A percentile compares a stretch with the other conserved stretches of the same genome.
phyloP scores from a whole-genome alignment of 2,888 invertebrate genomes.

The Syrista parreyssii region DNA sequence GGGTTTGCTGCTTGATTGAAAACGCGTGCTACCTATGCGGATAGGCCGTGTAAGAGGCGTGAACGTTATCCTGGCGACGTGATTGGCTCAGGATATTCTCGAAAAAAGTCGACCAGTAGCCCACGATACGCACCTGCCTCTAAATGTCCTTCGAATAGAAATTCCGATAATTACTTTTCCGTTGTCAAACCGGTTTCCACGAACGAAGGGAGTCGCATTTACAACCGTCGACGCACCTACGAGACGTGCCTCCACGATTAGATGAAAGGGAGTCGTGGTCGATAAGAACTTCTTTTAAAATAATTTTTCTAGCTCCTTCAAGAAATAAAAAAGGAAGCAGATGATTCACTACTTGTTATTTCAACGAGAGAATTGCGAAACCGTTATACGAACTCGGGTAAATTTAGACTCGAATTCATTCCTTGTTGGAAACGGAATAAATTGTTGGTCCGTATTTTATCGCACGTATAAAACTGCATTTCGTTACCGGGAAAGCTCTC shows the following conservation, averaged over 20 bases:
- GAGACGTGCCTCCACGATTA: neutral
- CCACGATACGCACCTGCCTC: neutral
- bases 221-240: neutral
- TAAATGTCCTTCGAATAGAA: neutral
- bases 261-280: neutral
- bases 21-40: neutral
- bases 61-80: neutral
- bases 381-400: neutral
- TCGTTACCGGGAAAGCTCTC: conserved; percentile 22
- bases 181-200: neutral
- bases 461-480: conserved; percentile 38
- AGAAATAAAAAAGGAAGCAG: neutral
- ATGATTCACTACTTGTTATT: neutral
- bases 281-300: neutral
- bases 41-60: neutral
- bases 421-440: neutral
- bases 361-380: neutral
- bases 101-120: neutral
- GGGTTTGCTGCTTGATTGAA: neutral
- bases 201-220: neutral
- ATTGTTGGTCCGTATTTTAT: conserved; percentile 11
- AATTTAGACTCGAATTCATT: neutral
- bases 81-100: neutral
- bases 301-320: neutral
- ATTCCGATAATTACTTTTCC: conserved; percentile 5